phyloP scores from a whole-genome alignment of 1,140 invertebrate genomes.

The Bombus polaris region DNA sequence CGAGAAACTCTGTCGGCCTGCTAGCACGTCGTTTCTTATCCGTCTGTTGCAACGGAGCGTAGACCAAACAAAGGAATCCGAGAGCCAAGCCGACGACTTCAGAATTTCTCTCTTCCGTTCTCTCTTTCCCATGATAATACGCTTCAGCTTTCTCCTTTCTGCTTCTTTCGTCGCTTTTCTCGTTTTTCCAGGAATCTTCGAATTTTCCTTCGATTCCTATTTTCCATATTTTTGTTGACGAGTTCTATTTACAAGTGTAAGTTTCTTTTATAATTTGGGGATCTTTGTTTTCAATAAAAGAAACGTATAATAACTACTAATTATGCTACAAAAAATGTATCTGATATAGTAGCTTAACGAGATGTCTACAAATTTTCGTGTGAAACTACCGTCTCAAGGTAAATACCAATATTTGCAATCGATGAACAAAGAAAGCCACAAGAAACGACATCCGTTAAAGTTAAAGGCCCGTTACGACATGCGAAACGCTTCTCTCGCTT shows the following conservation, averaged over 20 bases:
- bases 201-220: not conserved
- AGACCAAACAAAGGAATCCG: slow-evolving; percentile 73
- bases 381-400: not conserved
- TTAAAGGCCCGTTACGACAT: slow-evolving; percentile 4
- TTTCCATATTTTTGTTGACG: not conserved
- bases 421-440: not conserved
- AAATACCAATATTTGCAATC: not conserved
- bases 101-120: slow-evolving; percentile 50
- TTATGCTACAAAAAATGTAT: too few species aligned
- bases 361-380: too few species aligned
- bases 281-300: too few species aligned
- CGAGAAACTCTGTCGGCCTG: slow-evolving; percentile 64
- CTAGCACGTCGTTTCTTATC: slow-evolving; percentile 69
- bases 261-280: fast-evolving
- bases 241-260: too few species aligned
- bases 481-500: slow-evolving; percentile 10
- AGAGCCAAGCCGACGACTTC: slow-evolving; percentile 54
- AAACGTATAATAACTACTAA: too few species aligned
- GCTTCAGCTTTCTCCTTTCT: not conserved
- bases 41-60: slow-evolving; percentile 60
- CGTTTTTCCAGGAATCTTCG: not conserved
- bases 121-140: not conserved
- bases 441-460: not conserved
- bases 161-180: not conserved
- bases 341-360: too few species aligned